Conservation (phyloP, 2,888 invertebrate genomes). For the Cacoxenus indagator region DNA sequence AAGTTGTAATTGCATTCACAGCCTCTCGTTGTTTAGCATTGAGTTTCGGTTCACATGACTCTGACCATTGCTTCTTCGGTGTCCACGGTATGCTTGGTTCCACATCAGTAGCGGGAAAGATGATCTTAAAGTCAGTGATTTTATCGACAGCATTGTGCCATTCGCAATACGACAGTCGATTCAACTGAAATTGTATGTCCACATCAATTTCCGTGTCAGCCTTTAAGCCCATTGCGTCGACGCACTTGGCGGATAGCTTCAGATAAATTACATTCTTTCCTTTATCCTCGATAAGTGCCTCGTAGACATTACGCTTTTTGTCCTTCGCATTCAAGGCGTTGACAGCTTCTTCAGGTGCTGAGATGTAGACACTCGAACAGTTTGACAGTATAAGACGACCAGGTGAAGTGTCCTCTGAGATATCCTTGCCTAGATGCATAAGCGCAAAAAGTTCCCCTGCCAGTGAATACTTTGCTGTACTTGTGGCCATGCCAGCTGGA, state of each 20-base stretch:
- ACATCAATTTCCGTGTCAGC: constrained; percentile 77
- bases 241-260: constrained; percentile 78
- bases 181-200: constrained; percentile 85
- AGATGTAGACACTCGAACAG: constrained; percentile 79
- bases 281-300: constrained; percentile 84
- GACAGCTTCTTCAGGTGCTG: constrained; percentile 62
- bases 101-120: constrained; percentile 79
- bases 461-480: constrained; percentile 82
- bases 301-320: constrained; percentile 74
- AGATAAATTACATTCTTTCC: constrained; percentile 84
- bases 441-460: constrained; percentile 83
- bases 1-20: constrained; percentile 81
- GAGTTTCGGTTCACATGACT: constrained; percentile 75
- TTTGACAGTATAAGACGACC: constrained; percentile 84
- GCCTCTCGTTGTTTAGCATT: constrained; percentile 86
- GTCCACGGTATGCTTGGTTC: constrained; percentile 80
- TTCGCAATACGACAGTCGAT: constrained; percentile 84
- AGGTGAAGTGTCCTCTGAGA: constrained; percentile 86
- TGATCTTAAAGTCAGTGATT: constrained; percentile 78
- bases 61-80: constrained; percentile 78
- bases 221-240: constrained; percentile 75
- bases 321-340: constrained; percentile 31
- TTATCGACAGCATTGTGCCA: constrained; percentile 88
- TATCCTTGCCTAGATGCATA: constrained; percentile 79
- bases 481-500: constrained; percentile 77